Evolutionary conservation across 2,888 invertebrate species (phyloP), one percentile per base, ranked within the genome.

Genomic region (Microplitis manilae): DNA sequence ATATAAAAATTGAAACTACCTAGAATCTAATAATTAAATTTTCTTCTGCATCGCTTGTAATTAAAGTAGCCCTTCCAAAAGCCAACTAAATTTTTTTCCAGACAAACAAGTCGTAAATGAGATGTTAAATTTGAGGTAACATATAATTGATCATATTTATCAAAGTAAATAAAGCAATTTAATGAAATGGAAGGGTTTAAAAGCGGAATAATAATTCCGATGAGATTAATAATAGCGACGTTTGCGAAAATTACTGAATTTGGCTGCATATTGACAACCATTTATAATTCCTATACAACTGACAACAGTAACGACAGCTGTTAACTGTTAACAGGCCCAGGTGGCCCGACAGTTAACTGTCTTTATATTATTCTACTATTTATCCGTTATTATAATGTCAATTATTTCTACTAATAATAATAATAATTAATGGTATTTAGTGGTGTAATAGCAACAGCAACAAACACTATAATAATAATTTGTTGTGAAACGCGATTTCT

Each of bases 31-130:
- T 68, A 80, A 75, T 79, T 76, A 73, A 40, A 76, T 92, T 67
- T 92, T 92, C 94, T 93, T 92, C 94, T 93, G 92, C 93, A 93
- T 91, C 93, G 93, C 92, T 94, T 94, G 92, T 93, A 93, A 93
- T 94, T 95, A 92, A 94, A 94, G 93, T 93, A 95, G 92, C 94
- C 94, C 92, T 93, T 94, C 94, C 94, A 94, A 92, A 93, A 93
- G 91, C 94, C 94, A 92, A 95, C 93, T 92, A 94, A 93, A 93
- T 93, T 93, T 92, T 93, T 94, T 91, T 92, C 92, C 89, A 92
- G 91, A 92, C 91, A 92, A 92, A 93, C 92, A 90, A 92, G 92
- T 90, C 91, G 92, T 90, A 92, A 91, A 89, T 91, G 92, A 91
- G 92, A 93, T 91, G 91, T 81, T 82, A 88, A 86, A 86, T 41